Evolutionary conservation across 2,888 invertebrate species (phyloP).

Genomic region (Parnassius glacialis): DNA sequence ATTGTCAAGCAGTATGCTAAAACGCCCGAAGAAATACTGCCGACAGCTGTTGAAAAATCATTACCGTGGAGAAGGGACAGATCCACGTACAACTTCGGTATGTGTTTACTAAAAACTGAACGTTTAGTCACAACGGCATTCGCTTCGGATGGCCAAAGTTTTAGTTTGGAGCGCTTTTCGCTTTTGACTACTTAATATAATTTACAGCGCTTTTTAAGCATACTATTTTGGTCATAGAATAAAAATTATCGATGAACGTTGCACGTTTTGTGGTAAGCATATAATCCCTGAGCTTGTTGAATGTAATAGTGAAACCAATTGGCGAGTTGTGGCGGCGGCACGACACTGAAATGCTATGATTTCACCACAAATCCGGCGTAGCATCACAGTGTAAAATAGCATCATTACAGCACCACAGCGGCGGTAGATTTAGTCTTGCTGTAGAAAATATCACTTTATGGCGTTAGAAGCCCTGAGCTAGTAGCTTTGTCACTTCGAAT

Average conservation of each 20-base stretch:
- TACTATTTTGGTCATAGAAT: slow-evolving; percentile 6
- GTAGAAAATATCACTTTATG: too few species aligned
- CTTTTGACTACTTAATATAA: slow-evolving; percentile 17
- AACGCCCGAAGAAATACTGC: slow-evolving; percentile 82
- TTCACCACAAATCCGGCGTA: too few species aligned
- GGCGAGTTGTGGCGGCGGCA: too few species aligned
- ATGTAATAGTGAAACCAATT: too few species aligned
- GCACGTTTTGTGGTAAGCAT: slow-evolving; percentile 21
- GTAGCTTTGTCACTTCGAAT: too few species aligned
- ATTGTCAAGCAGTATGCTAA: slow-evolving; percentile 85
- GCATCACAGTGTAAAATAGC: too few species aligned
- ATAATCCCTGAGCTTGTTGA: slow-evolving; percentile 16
- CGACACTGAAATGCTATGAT: too few species aligned
- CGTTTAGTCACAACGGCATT: slow-evolving; percentile 45
- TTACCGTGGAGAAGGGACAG: slow-evolving; percentile 92
- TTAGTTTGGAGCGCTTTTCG: slow-evolving; percentile 29
- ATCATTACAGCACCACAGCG: too few species aligned
- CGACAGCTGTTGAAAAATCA: slow-evolving; percentile 89
- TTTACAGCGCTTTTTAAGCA: slow-evolving; percentile 22
- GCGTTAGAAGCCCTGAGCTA: too few species aligned
- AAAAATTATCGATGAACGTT: slow-evolving; percentile 7
- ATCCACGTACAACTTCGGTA: slow-evolving; percentile 87
- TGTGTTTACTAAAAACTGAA: slow-evolving; percentile 64
- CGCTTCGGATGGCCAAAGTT: slow-evolving; percentile 54
- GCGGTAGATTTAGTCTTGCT: too few species aligned